Conservation (phyloP, 2,888 invertebrate genomes). For the Helicoverpa assulta region DNA sequence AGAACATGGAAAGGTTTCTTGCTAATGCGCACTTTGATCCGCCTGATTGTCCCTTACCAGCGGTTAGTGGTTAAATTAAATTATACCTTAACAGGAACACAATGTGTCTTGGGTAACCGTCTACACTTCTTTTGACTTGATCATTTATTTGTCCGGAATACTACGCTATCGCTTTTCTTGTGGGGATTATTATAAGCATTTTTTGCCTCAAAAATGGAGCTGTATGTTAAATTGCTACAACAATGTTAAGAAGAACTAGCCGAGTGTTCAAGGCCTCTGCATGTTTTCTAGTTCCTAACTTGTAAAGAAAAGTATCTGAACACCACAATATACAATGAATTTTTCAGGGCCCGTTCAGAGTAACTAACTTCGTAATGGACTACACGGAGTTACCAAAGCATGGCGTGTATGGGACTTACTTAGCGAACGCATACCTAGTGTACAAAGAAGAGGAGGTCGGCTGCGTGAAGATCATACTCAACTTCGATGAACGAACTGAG, state of each 20-base stretch:
- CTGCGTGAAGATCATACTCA: constrained; percentile 12
- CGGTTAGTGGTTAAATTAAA: constrained; percentile 61
- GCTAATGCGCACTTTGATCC: constrained; percentile 58
- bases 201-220: no score
- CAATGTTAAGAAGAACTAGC: no score
- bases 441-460: neutral
- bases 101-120: no score
- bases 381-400: constrained; percentile 11
- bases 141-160: no score
- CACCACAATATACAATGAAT: neutral
- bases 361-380: constrained; percentile 37
- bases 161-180: no score
- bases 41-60: constrained; percentile 68
- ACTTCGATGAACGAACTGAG: constrained; percentile 19
- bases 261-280: no score
- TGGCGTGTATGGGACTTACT: constrained; percentile 29
- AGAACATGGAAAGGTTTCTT: constrained; percentile 64
- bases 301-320: no score
- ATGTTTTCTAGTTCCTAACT: no score
- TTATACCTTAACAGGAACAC: no score
- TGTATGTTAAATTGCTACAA: no score
- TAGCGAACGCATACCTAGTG: neutral
- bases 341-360: constrained; percentile 9
- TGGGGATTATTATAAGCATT: no score
- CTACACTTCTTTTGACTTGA: no score